Evolutionary conservation across 1,140 invertebrate species (phyloP), one percentile per base, ranked within the genome.

Genomic region (Adoxophyes honmai): DNA sequence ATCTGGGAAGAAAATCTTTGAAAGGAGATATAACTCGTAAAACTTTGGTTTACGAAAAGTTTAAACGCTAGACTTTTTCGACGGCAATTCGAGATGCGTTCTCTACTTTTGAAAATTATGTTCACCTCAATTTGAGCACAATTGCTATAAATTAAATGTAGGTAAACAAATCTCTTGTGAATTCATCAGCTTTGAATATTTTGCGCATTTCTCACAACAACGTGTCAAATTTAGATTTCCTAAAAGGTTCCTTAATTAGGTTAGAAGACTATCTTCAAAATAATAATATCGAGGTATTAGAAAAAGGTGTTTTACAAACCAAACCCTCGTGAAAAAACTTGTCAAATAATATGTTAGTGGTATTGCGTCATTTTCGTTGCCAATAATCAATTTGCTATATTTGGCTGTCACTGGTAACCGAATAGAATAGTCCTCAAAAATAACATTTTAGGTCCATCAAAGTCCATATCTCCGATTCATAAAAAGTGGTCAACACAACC

Each of bases 181-280:
- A 70, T 35, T 36, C 42, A 33, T 34, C 10, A 21, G 53, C 28
- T 2, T 33, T 83, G 6, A 39, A 10, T 13, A 33, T 66, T 39
- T 70, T 86, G 66, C 78, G 84, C 62, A 28, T 86, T 3, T 82
- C 83, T 1, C 35, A 70, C 55, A 86, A 86, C 51, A 59, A 62
- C 10, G 62, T 86, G 44, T 42, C 58, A 7, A 42, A 55, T 39
- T 59, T 85, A 39, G 18, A 66, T 52, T 84, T 84, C 57, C 53
- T 83, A 9, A 72, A 60, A 10, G 51, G 74, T 7, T 51, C 55
- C 15, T 65, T 83, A n/a, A 36, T 10, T 7, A 75, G 70, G 35
- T 52, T 86, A n/a, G 67, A 74, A 51, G 34, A 83, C 3, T 70
- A 70, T 68, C 52, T 84, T 18, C 73, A 62, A 42, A 64, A 80